Percentiles rank a stretch among this genome's conserved stretches.
phyloP scores from a whole-genome alignment of 1,140 invertebrate genomes.

The honey bee (Apis mellifera) region DNA sequence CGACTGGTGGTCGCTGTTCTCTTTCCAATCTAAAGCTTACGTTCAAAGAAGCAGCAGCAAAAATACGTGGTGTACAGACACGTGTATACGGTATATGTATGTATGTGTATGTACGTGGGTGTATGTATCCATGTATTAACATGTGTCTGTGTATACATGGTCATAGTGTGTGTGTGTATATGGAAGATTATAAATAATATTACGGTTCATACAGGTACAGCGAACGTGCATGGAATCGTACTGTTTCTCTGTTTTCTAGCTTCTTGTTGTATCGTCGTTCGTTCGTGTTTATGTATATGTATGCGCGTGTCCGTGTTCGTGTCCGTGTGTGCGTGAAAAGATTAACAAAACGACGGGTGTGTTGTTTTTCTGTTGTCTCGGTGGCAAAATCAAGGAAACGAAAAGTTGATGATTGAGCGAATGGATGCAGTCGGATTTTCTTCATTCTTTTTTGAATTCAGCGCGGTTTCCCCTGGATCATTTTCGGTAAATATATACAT shows the following conservation, averaged over 20 bases:
- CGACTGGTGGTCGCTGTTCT: conserved; percentile 44
- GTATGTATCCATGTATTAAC: conserved; percentile 52
- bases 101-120: conserved; percentile 36
- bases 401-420: conserved; percentile 33
- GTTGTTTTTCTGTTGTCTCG: conserved; percentile 26
- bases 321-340: no score
- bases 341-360: no score
- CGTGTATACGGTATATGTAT: not conserved
- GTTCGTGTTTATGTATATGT: not conserved
- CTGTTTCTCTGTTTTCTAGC: conserved; percentile 47
- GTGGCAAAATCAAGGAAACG: conserved; percentile 50
- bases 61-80: conserved; percentile 56
- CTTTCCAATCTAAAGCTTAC: conserved; percentile 73
- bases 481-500: no score
- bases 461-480: conserved; percentile 1
- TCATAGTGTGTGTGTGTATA: conserved; percentile 34
- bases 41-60: conserved; percentile 77
- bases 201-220: conserved; percentile 77
- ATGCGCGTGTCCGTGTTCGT: no score
- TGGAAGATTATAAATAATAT: conserved; percentile 62
- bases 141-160: conserved; percentile 59
- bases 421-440: conserved; percentile 42
- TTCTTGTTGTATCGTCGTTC: not conserved
- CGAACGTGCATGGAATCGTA: conserved; percentile 76
- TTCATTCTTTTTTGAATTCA: not conserved